Conservation (phyloP, 2,797 vertebrate species). For the Fistularia commersonii region DNA sequence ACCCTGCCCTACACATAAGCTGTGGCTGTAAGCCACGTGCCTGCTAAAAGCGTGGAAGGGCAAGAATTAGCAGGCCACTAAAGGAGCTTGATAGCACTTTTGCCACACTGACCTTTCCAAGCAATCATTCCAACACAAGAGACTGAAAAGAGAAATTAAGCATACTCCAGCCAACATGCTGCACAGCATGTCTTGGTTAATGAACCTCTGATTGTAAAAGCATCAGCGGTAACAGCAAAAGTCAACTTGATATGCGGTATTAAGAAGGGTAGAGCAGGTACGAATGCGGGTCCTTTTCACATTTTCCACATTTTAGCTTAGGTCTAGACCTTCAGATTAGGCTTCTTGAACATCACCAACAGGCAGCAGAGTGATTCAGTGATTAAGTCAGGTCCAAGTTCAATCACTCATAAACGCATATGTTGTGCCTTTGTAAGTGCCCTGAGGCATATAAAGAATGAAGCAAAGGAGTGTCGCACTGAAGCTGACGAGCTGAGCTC, state of each 20-base stretch:
- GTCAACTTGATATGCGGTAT: background rate
- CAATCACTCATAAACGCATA: constrained; percentile 32
- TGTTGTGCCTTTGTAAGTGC: constrained; percentile 32
- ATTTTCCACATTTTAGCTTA: background rate
- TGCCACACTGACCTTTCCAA: constrained; percentile 22
- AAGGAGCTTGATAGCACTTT: constrained; percentile 45
- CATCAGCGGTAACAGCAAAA: constrained; percentile 10
- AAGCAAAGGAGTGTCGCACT: constrained; percentile 20
- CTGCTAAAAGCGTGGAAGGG: constrained; percentile 44
- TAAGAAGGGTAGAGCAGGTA: background rate
- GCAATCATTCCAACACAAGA: constrained; percentile 29
- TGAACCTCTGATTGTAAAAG: constrained; percentile 34
- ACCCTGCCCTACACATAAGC: constrained; percentile 42
- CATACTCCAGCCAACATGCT: constrained; percentile 35
- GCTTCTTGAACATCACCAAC: constrained; percentile 15
- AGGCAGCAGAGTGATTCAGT: constrained; percentile 25
- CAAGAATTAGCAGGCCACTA: constrained; percentile 61
- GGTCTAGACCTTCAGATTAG: background rate
- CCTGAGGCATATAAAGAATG: constrained; percentile 26
- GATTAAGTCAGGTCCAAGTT: constrained; percentile 41
- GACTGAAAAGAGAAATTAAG: constrained; percentile 11
- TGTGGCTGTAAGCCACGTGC: constrained; percentile 41
- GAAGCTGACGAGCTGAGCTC: constrained; percentile 23
- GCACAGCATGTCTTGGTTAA: constrained; percentile 28
- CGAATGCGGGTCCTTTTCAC: background rate